Percentiles rank a stretch among this genome's conserved stretches.
These are phyloP conservation scores for Nettapus auritus DNA, from an alignment of 2,113 vertebrate genomes.

Conservation along the genomic window DNA sequence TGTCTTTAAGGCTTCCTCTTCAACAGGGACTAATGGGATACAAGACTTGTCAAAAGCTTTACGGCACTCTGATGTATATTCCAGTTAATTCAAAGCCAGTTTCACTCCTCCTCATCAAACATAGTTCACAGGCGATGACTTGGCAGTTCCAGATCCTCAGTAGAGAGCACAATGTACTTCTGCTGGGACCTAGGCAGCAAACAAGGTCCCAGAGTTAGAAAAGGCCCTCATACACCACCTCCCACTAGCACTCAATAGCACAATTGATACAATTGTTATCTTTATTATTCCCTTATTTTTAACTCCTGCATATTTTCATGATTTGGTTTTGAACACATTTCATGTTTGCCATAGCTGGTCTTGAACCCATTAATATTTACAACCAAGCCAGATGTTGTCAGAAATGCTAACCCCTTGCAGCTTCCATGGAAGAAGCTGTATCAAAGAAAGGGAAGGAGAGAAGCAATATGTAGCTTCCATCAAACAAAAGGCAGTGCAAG, in stretches of 20 bases:
- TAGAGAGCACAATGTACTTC: not conserved
- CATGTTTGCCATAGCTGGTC: not conserved
- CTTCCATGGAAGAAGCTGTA: not conserved
- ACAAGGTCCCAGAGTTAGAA: not conserved
- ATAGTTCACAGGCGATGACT: not conserved
- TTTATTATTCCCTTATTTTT: not conserved
- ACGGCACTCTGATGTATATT: not conserved
- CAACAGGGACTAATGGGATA: not conserved
- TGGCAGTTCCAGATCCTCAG: not conserved
- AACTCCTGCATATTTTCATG: not conserved
- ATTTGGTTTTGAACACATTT: not conserved
- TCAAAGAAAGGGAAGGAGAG: accelerated
- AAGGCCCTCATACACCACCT: not conserved
- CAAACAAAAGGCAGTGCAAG: not conserved
- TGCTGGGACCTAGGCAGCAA: not conserved
- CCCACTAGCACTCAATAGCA: not conserved
- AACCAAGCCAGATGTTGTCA: not conserved
- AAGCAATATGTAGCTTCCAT: not conserved
- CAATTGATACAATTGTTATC: not conserved
- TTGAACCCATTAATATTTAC: not conserved
- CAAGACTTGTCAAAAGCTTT: not conserved
- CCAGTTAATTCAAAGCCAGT: not conserved
- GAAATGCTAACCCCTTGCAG: not conserved
- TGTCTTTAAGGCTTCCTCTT: not conserved
- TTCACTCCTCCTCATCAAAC: not conserved